Base-by-base conservation (phyloP, 2,113 vertebrate species). In the Tiliqua scincoides region DNA sequence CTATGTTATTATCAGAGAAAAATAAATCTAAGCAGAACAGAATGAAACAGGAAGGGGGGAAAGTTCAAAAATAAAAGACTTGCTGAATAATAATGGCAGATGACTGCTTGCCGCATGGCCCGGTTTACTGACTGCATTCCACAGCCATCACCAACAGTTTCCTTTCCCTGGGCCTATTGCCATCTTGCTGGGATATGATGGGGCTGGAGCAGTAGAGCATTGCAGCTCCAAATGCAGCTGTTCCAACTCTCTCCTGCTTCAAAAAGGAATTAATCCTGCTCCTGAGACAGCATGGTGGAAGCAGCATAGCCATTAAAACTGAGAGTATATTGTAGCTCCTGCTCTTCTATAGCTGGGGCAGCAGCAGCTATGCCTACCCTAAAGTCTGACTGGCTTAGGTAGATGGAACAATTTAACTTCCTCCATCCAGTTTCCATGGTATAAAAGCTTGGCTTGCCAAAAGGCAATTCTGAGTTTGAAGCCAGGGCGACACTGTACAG, bases 31-130 rank as follows among this genome's bases (percentile, higher is more conserved):
- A 73, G 4, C 35, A 74, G 35, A 11, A 3, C 79, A 10, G 5
- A 93, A 62, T 48, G 62, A 63, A 35, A 35, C 18, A 77, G 15
- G 12, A 81, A 84, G 4, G 82, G 85, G 75, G 3, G 59, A 71
- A 17, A 43, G 54, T 71, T n/a, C 59, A 18, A 59, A 86, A 72
- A 6, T 73, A 37, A 14, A 48, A 70, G 9, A 77, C 18, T 40
- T 59, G 12, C 30, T 43, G 25, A 21, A 14, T 35, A 32, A 30
- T 59, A 70, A 59, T 78, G 62, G 48, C 48, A 21, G 9, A 30
- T 4, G 68, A 57, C 32, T 43, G 37, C 14, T 70, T n/a, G 40
- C 30, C 21, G 12, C 11, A 27, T 54, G 3, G 52, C 10, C 8
- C 27, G 15, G 40, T 37, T 40, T 9, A 5, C 30, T 85, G 25